Evolutionary conservation across 1,140 invertebrate species (phyloP).

Genomic region (Drosophila baimaii): DNA sequence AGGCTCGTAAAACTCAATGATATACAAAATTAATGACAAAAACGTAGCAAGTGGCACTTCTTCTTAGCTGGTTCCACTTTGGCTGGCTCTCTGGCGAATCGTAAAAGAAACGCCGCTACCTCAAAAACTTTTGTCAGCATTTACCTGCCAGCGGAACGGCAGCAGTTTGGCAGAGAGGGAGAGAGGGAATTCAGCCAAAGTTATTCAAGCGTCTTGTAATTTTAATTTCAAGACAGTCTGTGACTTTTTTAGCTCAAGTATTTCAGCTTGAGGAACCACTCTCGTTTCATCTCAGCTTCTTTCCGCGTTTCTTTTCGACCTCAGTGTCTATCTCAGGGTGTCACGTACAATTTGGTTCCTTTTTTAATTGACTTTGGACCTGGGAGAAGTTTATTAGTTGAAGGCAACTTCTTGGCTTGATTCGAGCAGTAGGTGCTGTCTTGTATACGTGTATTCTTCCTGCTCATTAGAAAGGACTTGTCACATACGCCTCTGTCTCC

Average conservation of each 20-base stretch:
- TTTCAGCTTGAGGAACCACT: constrained; percentile 35
- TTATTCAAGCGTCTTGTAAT: constrained; percentile 77
- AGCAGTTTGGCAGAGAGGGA: too few species aligned
- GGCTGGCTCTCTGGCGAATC: constrained; percentile 72
- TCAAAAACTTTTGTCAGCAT: constrained; percentile 71
- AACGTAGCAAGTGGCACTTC: constrained; percentile 70
- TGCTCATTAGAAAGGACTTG: constrained; percentile 78
- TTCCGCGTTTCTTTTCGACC: constrained; percentile 23
- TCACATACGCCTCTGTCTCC: constrained; percentile 69
- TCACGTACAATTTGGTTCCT: constrained; percentile 77
- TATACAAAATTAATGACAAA: constrained; percentile 84
- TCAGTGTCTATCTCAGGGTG: constrained; percentile 48
- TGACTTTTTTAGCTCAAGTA: constrained; percentile 72
- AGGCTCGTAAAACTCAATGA: constrained; percentile 83
- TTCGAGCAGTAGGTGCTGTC: constrained; percentile 67
- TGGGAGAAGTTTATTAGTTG: constrained; percentile 71
- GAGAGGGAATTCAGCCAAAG: constrained; percentile 19
- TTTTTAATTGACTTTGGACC: constrained; percentile 81
- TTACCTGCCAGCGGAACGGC: constrained; percentile 41
- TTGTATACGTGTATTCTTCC: constrained; percentile 30
- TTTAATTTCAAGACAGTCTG: constrained; percentile 79
- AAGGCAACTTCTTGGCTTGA: constrained; percentile 43
- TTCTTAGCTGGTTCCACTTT: constrained; percentile 43
- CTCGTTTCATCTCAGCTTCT: constrained; percentile 12
- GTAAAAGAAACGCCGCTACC: constrained; percentile 80